Conservation (phyloP, 1,140 invertebrate genomes). For the Reticulitermes speratus region DNA sequence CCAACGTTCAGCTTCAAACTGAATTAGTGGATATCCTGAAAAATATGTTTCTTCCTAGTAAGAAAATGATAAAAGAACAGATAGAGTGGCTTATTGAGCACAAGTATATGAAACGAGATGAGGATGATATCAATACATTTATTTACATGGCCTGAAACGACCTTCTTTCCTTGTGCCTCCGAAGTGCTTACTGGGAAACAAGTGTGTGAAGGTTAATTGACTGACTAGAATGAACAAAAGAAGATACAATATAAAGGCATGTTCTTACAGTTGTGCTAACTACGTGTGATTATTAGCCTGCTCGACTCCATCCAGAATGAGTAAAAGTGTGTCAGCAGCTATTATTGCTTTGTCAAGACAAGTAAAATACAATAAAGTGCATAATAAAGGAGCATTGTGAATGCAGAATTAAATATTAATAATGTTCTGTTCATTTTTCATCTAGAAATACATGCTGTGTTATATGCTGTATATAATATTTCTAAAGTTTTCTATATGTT, state of each 20-base stretch:
- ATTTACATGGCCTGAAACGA: slow-evolving; percentile 89
- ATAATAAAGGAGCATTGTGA: too few relatives aligned
- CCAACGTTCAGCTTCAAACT: slow-evolving; percentile 90
- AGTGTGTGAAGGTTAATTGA: neutral
- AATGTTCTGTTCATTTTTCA: too few relatives aligned
- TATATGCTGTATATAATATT: too few relatives aligned
- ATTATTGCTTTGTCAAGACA: neutral
- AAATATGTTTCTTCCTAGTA: slow-evolving; percentile 98
- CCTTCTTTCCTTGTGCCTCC: neutral
- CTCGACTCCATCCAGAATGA: neutral
- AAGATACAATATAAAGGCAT: neutral
- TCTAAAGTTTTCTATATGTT: too few relatives aligned
- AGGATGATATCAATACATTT: slow-evolving; percentile 97
- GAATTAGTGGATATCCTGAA: slow-evolving; percentile 97
- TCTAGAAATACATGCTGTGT: too few relatives aligned
- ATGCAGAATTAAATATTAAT: too few relatives aligned
- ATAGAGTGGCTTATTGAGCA: slow-evolving; percentile 99
- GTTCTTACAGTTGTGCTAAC: neutral
- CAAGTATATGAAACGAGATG: slow-evolving; percentile 95
- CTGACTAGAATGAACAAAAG: neutral
- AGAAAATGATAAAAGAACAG: slow-evolving; percentile 99
- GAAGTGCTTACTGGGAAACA: neutral
- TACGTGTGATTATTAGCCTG: neutral
- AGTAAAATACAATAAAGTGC: neutral
- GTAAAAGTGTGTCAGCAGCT: neutral